Conservation (phyloP, 2,113 vertebrate species). For the Heloderma charlesbogerti region DNA sequence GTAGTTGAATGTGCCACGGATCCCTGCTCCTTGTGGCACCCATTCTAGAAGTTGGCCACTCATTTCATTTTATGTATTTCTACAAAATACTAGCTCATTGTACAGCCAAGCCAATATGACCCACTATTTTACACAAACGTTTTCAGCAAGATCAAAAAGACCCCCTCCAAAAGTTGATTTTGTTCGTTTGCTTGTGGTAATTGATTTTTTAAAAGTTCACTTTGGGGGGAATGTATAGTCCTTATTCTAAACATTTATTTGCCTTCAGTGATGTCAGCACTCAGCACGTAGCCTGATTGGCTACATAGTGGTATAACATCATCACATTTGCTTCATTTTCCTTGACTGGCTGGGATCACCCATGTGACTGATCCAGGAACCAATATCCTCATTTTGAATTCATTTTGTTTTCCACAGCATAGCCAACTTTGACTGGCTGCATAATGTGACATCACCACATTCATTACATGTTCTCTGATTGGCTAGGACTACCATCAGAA, state of each 20-base stretch:
- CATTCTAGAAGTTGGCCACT: background rate
- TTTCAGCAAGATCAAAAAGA: background rate
- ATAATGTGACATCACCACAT: background rate
- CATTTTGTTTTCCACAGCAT: background rate
- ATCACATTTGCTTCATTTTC: background rate
- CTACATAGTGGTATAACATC: background rate
- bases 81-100: background rate
- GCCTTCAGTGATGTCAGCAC: background rate
- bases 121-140: background rate
- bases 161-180: background rate
- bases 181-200: background rate
- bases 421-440: background rate
- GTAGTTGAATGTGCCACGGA: background rate
- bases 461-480: background rate
- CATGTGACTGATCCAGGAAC: background rate
- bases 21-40: background rate
- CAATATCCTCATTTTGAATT: background rate
- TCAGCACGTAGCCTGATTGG: background rate
- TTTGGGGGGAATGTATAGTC: background rate
- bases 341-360: background rate
- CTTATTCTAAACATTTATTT: background rate
- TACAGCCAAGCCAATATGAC: background rate
- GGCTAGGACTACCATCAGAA: accelerated
- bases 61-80: background rate
- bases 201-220: background rate